Percentiles rank a stretch among this genome's conserved stretches.
Evolutionary conservation across 2,113 vertebrate genomes (phyloP).

Genomic region (Atrichornis clamosus): DNA sequence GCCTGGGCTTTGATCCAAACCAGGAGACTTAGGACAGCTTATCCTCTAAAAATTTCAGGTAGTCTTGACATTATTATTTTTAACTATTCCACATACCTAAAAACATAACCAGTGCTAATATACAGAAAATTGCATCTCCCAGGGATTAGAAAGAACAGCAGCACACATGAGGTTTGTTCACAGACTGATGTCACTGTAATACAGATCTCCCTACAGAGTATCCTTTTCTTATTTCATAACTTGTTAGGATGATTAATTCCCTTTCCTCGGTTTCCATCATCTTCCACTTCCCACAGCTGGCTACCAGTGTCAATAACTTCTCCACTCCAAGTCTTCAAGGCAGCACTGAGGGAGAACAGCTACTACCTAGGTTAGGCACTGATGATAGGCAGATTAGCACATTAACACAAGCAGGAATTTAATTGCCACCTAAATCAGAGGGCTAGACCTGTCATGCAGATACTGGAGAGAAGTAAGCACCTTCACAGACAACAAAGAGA

Average conservation of each 20-base stretch:
- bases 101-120: rapidly evolving
- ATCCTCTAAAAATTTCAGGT: not conserved
- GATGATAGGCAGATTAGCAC: not conserved
- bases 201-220: not conserved
- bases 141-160: not conserved
- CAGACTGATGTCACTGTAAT: not conserved
- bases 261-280: not conserved
- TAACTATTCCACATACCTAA: not conserved
- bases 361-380: not conserved
- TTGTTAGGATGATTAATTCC: not conserved
- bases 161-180: not conserved
- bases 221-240: not conserved
- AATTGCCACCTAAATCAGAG: not conserved
- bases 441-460: not conserved
- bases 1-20: not conserved
- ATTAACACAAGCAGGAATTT: not conserved
- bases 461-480: not conserved
- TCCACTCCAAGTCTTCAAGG: not conserved
- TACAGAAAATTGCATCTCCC: not conserved
- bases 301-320: not conserved
- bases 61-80: not conserved
- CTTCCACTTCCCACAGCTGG: not conserved
- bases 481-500: not conserved
- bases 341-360: not conserved
- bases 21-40: not conserved